These are phyloP conservation scores for Vespertilio murinus DNA, from an alignment of 2,797 vertebrate genomes.

Conservation along the genomic window DNA sequence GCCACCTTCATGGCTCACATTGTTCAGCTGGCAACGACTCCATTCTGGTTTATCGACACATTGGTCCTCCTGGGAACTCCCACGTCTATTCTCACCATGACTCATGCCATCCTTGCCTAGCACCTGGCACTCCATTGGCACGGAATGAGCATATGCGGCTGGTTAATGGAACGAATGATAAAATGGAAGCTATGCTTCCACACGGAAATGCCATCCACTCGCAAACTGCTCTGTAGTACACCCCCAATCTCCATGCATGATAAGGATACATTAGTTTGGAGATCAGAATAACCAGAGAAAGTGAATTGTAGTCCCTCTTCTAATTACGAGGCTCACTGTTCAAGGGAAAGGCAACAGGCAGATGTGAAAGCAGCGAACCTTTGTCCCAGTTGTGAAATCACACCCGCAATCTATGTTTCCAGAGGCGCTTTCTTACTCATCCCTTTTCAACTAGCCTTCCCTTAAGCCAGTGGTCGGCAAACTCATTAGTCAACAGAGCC, in stretches of 20 bases:
- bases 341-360: background rate
- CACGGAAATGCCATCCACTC: background rate
- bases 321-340: background rate
- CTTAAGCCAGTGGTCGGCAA: background rate
- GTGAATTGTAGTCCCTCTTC: background rate
- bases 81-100: too few species aligned
- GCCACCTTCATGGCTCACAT: rapidly evolving
- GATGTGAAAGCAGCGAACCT: background rate
- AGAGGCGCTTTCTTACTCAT: background rate
- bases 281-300: conserved; percentile 24
- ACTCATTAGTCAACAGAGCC: too few species aligned
- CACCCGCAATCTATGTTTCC: background rate
- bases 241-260: background rate
- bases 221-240: conserved; percentile 19
- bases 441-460: background rate
- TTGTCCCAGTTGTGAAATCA: background rate
- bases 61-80: rapidly evolving
- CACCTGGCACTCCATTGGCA: background rate
- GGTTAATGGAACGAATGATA: background rate
- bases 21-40: too few species aligned
- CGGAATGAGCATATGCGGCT: background rate
- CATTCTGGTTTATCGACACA: background rate
- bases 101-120: background rate
- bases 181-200: background rate
- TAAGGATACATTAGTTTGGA: background rate